A percentile compares a stretch with the other conserved stretches of the same genome.
phyloP scores from a whole-genome alignment of 2,113 vertebrate genomes.

The Azemiops feae region DNA sequence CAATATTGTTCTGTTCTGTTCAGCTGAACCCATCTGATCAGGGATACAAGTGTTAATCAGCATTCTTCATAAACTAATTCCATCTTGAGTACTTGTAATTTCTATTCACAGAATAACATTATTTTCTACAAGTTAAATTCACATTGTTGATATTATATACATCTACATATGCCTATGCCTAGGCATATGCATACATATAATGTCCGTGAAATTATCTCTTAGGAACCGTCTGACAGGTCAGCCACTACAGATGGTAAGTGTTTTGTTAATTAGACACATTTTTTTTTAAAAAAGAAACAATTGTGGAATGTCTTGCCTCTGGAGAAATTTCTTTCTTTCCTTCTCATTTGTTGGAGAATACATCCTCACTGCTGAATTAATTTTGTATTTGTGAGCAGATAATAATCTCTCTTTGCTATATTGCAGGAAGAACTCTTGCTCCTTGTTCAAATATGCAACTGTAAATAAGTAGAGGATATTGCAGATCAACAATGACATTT shows the following conservation, averaged over 20 bases:
- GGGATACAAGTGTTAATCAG: slow-evolving; percentile 54
- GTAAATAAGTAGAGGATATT: slow-evolving; percentile 77
- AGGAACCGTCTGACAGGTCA: slow-evolving; percentile 78
- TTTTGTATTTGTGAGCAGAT: slow-evolving; percentile 71
- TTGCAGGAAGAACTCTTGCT: slow-evolving; percentile 71
- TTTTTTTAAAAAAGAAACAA: slow-evolving; percentile 72
- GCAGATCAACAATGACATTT: slow-evolving; percentile 73
- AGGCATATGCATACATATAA: background rate
- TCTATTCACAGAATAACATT: slow-evolving; percentile 64
- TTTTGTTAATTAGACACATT: slow-evolving; percentile 80
- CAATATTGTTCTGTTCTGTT: slow-evolving; percentile 21
- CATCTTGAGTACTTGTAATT: slow-evolving; percentile 54
- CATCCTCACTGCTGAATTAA: slow-evolving; percentile 71
- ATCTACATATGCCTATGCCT: background rate
- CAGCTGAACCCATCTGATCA: slow-evolving; percentile 45
- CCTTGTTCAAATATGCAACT: slow-evolving; percentile 75
- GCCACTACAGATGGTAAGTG: slow-evolving; percentile 76
- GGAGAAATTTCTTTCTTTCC: slow-evolving; percentile 73
- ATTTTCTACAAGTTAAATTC: slow-evolving; percentile 67
- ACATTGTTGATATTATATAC: slow-evolving; percentile 64
- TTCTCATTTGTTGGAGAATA: slow-evolving; percentile 66
- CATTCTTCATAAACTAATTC: slow-evolving; percentile 49
- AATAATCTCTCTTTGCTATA: slow-evolving; percentile 67
- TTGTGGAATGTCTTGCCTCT: slow-evolving; percentile 75
- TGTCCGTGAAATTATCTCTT: slow-evolving; percentile 76